These are phyloP conservation scores for Omphaloscelis lunosa DNA, from an alignment of 2,888 invertebrate species.

Conservation along the genomic window DNA sequence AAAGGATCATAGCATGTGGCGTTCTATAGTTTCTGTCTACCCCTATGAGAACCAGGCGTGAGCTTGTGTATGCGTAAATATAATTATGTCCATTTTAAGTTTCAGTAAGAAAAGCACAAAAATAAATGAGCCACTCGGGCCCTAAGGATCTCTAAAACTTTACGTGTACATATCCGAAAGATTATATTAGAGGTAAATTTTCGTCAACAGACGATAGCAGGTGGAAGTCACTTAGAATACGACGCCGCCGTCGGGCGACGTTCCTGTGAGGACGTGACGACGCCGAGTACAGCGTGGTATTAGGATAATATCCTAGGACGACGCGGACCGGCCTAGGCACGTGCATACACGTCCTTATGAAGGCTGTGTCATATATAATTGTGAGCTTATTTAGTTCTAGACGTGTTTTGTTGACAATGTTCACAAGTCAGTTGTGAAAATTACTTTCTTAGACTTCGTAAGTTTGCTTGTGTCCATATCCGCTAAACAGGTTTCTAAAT, in stretches of 20 bases:
- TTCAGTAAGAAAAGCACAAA: not conserved
- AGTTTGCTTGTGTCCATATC: not conserved
- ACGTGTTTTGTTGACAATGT: not conserved
- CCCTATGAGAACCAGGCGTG: not conserved
- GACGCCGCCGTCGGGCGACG: constrained; percentile 1
- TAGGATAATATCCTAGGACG: not conserved
- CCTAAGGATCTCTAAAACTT: not conserved
- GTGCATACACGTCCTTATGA: constrained; percentile 1
- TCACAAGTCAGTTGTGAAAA: not conserved
- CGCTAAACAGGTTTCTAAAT: not conserved
- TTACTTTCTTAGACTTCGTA: not conserved
- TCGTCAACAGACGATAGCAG: not conserved
- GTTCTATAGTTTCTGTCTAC: not conserved
- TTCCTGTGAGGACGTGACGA: constrained; percentile 11
- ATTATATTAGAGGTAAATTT: constrained; percentile 36
- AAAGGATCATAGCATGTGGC: not conserved
- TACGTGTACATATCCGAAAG: not conserved
- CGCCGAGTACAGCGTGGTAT: not conserved
- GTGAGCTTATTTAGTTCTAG: not conserved
- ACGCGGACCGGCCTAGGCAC: not conserved
- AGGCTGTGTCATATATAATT: constrained; percentile 2
- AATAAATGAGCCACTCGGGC: not conserved
- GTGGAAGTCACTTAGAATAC: constrained; percentile 9
- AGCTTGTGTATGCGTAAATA: not conserved
- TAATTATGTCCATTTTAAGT: not conserved